A percentile compares a stretch with the other conserved stretches of the same genome.
These are phyloP conservation scores for Drosophila merina DNA, from an alignment of 2,888 invertebrate species.

Conservation along the genomic window DNA sequence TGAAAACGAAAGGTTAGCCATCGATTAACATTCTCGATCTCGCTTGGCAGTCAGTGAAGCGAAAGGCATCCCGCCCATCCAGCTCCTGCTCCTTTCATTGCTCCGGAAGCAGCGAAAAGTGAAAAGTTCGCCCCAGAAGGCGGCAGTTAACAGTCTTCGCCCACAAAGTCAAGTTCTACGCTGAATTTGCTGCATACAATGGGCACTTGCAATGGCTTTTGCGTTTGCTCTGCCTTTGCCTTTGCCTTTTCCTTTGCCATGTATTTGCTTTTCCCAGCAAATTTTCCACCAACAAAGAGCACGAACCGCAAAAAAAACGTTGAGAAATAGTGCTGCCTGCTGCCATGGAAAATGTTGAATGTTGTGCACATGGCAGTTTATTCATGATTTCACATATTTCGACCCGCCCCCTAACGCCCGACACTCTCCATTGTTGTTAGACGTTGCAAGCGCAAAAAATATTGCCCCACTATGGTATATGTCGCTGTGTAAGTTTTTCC, in stretches of 20 bases:
- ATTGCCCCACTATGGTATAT: conserved; percentile 65
- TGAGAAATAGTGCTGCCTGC: conserved; percentile 22
- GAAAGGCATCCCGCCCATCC: background rate
- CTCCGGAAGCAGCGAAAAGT: conserved; percentile 43
- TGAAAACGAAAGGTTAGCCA: conserved; percentile 30
- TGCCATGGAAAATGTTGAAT: conserved; percentile 58
- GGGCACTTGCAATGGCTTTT: conserved; percentile 21
- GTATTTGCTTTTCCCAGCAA: conserved; percentile 16
- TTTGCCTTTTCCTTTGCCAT: conserved; percentile 16
- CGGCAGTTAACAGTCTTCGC: conserved; percentile 14
- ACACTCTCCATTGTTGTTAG: conserved; percentile 66
- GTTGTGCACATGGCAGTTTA: conserved; percentile 80
- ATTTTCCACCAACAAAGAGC: conserved; percentile 43
- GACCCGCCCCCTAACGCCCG: conserved; percentile 31
- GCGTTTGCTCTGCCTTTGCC: conserved; percentile 18
- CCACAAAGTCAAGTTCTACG: conserved; percentile 64
- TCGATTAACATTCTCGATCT: conserved; percentile 39
- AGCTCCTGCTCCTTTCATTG: background rate
- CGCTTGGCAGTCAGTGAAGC: conserved; percentile 35
- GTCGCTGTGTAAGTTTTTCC: conserved; percentile 47
- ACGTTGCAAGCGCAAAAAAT: conserved; percentile 66
- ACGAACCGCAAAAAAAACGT: conserved; percentile 20
- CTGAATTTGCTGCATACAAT: conserved; percentile 58
- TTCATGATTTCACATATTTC: conserved; percentile 81
- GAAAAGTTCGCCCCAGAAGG: conserved; percentile 25